A percentile compares a stretch with the other conserved stretches of the same genome.
These are phyloP conservation scores for Acrocephalus arundinaceus DNA, from an alignment of 2,113 vertebrate species.

Conservation along the genomic window DNA sequence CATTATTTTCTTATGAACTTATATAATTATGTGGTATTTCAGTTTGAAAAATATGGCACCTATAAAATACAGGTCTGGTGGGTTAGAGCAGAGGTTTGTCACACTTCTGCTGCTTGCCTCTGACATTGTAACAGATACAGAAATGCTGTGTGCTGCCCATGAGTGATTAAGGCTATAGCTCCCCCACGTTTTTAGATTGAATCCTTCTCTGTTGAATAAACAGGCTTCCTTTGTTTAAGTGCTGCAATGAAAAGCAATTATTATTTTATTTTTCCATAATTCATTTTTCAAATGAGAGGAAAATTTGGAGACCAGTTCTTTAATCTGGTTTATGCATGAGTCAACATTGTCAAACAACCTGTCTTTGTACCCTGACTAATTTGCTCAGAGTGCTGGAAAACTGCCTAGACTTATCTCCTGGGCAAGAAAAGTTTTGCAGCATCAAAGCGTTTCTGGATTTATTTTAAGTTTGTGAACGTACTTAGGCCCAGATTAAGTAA, in stretches of 20 bases:
- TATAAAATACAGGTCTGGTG: not conserved
- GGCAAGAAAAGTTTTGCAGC: slow-evolving; percentile 49
- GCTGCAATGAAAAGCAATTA: not conserved
- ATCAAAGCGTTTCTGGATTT: slow-evolving; percentile 22
- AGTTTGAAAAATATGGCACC: not conserved
- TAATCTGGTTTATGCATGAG: slow-evolving; percentile 50
- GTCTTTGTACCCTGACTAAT: slow-evolving; percentile 56
- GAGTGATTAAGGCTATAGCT: not conserved
- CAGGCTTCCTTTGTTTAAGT: not conserved
- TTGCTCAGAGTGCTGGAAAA: slow-evolving; percentile 56
- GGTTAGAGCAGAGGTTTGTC: not conserved
- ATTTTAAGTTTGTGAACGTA: not conserved
- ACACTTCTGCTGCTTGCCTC: not conserved
- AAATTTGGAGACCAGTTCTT: slow-evolving; percentile 17
- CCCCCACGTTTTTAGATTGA: not conserved
- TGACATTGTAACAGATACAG: not conserved
- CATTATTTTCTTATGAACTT: not conserved
- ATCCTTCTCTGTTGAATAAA: not conserved
- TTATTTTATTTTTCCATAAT: slow-evolving; percentile 44
- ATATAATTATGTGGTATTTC: not conserved
- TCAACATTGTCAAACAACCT: slow-evolving; percentile 52
- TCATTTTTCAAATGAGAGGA: not conserved
- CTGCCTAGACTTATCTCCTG: slow-evolving; percentile 29
- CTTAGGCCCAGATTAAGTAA: slow-evolving; percentile 31
- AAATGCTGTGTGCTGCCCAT: not conserved